These are phyloP conservation scores for Ferdinandea cuprea DNA, from an alignment of 2,888 invertebrate species.

Conservation along the genomic window DNA sequence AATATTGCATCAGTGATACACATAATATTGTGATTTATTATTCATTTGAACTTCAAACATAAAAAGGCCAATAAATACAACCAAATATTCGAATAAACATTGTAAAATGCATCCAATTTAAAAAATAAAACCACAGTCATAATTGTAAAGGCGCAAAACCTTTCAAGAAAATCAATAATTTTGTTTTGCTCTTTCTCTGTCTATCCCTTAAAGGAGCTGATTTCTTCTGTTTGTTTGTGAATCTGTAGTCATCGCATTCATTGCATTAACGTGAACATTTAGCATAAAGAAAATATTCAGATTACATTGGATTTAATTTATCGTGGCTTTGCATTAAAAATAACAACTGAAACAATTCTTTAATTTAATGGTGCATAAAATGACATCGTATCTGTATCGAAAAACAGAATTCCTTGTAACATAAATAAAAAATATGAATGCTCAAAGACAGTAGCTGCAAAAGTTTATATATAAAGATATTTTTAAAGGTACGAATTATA, in stretches of 20 bases:
- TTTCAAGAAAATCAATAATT: slow-evolving; percentile 15
- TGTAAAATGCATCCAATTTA: too few species aligned
- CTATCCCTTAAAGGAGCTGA: neutral
- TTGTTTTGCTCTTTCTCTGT: neutral
- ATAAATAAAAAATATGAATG: neutral
- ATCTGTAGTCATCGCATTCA: slow-evolving; percentile 31
- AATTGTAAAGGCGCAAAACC: slow-evolving; percentile 8
- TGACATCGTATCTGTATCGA: too few species aligned
- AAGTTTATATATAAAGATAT: slow-evolving; percentile 1
- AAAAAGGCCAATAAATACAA: too few species aligned
- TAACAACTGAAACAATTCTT: too few species aligned
- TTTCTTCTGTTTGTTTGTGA: slow-evolving; percentile 26
- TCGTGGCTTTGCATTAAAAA: neutral
- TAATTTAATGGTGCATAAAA: neutral
- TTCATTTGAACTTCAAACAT: too few species aligned
- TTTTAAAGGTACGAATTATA: neutral
- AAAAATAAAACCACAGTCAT: too few species aligned
- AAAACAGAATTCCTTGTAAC: neutral
- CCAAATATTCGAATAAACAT: too few species aligned
- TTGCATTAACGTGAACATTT: slow-evolving; percentile 17
- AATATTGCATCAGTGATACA: too few species aligned
- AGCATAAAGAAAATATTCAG: slow-evolving; percentile 4
- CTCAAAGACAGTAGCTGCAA: neutral
- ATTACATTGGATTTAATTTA: neutral
- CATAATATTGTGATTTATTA: too few species aligned